Conservation (phyloP, 2,888 invertebrate species). For the Aethes cnicana region DNA sequence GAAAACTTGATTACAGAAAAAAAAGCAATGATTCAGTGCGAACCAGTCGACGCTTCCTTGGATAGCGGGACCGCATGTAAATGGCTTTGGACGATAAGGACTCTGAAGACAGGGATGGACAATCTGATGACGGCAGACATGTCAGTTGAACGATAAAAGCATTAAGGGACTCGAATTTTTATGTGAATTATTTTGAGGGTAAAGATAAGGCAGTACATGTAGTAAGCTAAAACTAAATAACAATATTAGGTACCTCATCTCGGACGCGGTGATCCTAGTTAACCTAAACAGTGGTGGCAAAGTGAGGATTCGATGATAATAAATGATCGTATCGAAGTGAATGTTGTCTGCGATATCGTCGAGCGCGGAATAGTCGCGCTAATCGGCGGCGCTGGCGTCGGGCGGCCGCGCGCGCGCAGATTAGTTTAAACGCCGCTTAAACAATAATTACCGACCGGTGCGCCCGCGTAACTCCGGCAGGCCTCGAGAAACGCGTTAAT, state of each 20-base stretch:
- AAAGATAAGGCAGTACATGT: background rate
- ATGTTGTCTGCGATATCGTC: conserved; percentile 65
- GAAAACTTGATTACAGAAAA: conserved; percentile 72
- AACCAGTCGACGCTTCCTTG: conserved; percentile 59
- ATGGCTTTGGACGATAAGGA: conserved; percentile 56
- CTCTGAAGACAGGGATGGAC: conserved; percentile 9
- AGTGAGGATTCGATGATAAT: conserved; percentile 49
- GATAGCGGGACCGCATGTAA: conserved; percentile 76
- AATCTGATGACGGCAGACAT: conserved; percentile 3
- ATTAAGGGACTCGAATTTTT: background rate
- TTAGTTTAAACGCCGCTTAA: conserved; percentile 73
- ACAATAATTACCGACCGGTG: conserved; percentile 66
- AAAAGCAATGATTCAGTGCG: conserved; percentile 63
- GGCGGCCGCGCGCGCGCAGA: conserved; percentile 43
- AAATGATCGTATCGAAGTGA: conserved; percentile 63
- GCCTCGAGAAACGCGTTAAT: conserved; percentile 18
- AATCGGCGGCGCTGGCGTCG: conserved; percentile 15
- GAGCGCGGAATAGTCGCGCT: conserved; percentile 64
- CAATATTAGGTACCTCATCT: background rate
- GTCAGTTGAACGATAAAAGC: conserved; percentile 7
- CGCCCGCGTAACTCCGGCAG: conserved; percentile 25
- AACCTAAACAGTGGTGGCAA: conserved; percentile 15
- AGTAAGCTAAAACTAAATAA: background rate
- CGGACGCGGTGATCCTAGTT: background rate
- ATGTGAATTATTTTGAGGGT: background rate